Base-by-base conservation (phyloP, 1,140 invertebrate genomes). In the Drosophila malerkotliana region DNA sequence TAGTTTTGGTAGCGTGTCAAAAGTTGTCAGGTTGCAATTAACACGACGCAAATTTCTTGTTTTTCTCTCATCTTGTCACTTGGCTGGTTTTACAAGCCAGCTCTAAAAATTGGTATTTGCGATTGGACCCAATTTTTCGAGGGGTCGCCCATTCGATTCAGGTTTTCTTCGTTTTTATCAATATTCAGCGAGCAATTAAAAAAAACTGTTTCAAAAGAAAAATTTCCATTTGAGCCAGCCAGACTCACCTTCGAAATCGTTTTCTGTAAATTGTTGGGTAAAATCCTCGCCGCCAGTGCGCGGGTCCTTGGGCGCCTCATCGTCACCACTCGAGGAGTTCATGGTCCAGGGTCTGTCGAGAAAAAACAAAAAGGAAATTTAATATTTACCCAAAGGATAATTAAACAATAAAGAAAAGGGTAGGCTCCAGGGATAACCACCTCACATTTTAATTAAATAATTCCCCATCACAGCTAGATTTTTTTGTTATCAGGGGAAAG, bases 291-390 rank as follows among this genome's bases (percentile, higher is more conserved):
- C 95, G 53, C 94, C 93, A 39, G 95, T 96, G 24, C 96, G 96
- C 14, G 97, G 97, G 92, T 97, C 96, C 91, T 96, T 96, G 0
- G 96, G 95, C 3, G 96, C 96, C 90, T 96, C 96, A 83, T 96
- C 95, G 79, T 96, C 95, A 68, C 93, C 94, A 79, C 92, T 92
- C 39, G 92, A 92, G 64, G 93, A 92, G 91, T 95, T 93, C 93
- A 93, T 94, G 61, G 87, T 94, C 93, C 93, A 94, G 79, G 92
- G 92, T 92, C 94, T 95, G 90, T 5, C 64, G 77, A 68, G 15
- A 21, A n/a, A 58, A 28, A 32, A 14, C 2, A 21, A 6, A n/a
- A 37, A 8, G 26, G 15, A 18, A 39, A 53, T 44, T 48, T 44
- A 49, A 72, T 26, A 67, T 56, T 48, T 30, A 7, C 21, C 24